These are phyloP conservation scores for Ceratina australensis DNA, from an alignment of 1,140 invertebrate species.

Conservation along the genomic window DNA sequence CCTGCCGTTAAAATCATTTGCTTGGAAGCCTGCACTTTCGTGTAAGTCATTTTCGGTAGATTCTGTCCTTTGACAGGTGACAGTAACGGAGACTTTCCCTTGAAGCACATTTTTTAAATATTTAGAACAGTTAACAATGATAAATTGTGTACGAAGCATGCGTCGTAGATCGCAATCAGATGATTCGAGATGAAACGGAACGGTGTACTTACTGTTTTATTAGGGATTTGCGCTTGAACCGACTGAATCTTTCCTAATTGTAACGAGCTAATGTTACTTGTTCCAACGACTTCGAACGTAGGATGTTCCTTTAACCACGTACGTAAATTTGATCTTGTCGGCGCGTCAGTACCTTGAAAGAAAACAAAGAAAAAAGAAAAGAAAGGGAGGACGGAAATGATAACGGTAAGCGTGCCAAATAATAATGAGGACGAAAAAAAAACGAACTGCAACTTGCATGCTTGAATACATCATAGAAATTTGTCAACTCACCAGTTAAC, in stretches of 20 bases:
- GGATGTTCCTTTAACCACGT: conserved; percentile 93
- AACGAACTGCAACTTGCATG: not conserved
- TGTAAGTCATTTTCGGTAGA: conserved; percentile 71
- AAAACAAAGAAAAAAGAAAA: not conserved
- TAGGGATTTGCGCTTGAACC: conserved; percentile 64
- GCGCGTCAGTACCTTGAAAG: conserved; percentile 85
- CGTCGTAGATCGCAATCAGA: not conserved
- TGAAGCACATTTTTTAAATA: conserved; percentile 28
- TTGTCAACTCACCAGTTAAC: conserved; percentile 79
- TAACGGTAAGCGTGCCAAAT: not conserved
- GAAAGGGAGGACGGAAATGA: too few relatives aligned
- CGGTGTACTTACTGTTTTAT: conserved; percentile 49
- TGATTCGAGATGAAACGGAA: not conserved
- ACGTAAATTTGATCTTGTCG: conserved; percentile 87
- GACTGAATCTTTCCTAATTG: conserved; percentile 74
- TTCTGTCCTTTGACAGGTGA: conserved; percentile 52
- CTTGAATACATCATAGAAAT: not conserved
- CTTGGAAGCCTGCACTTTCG: conserved; percentile 73
- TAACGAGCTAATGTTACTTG: conserved; percentile 80
- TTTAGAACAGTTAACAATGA: not conserved
- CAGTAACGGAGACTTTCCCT: conserved; percentile 44
- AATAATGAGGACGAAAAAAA: not conserved
- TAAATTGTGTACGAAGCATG: not conserved
- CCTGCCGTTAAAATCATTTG: conserved; percentile 73
- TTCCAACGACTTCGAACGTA: conserved; percentile 89